Evolutionary conservation across 1,140 invertebrate genomes (phyloP).

Genomic region (Heliconius melpomene): DNA sequence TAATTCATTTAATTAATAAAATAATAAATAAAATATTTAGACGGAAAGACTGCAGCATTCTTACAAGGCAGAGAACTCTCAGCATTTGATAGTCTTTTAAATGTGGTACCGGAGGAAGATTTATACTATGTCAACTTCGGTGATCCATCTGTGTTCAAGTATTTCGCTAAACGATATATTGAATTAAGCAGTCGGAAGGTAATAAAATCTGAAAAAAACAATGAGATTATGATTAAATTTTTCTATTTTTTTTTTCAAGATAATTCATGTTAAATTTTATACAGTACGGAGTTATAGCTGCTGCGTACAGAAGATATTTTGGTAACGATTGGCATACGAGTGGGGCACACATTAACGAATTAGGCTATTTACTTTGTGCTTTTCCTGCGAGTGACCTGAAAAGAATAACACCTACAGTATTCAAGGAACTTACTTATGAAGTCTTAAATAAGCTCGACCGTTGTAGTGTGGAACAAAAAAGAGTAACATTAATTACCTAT

Average conservation of each 20-base stretch:
- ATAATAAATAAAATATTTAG: conserved; percentile 33
- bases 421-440: conserved; percentile 58
- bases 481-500: conserved; percentile 40
- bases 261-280: background rate
- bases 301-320: conserved; percentile 66
- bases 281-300: conserved; percentile 65
- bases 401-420: conserved; percentile 58
- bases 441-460: conserved; percentile 56
- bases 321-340: conserved; percentile 59
- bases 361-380: conserved; percentile 69
- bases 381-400: conserved; percentile 59
- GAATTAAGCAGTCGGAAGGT: conserved; percentile 63
- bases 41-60: conserved; percentile 71
- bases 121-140: conserved; percentile 72
- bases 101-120: conserved; percentile 70
- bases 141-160: conserved; percentile 62
- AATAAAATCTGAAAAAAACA: background rate
- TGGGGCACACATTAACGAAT: conserved; percentile 60
- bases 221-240: too few relatives aligned
- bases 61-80: conserved; percentile 66
- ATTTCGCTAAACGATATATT: conserved; percentile 57
- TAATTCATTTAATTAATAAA: too few relatives aligned
- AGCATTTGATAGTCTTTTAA: conserved; percentile 64
- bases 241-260: background rate
- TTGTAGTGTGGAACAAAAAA: conserved; percentile 60